Percentiles rank a stretch among this genome's conserved stretches.
phyloP scores from a whole-genome alignment of 2,113 vertebrate species.

The Poecile atricapillus region DNA sequence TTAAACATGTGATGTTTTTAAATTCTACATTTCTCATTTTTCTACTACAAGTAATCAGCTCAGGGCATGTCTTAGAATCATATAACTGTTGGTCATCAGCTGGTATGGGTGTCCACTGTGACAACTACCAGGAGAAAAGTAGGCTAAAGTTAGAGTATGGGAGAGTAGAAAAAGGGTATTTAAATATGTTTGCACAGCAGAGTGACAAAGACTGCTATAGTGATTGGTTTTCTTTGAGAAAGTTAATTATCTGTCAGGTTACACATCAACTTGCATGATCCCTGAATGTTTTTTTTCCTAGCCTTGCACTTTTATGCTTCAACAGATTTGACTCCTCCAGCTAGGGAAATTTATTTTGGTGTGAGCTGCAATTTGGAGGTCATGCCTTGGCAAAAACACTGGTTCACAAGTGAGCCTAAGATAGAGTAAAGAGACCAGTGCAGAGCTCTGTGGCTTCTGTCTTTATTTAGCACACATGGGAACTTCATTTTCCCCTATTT shows the following conservation, averaged over 20 bases:
- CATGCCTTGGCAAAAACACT: not conserved
- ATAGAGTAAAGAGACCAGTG: not conserved
- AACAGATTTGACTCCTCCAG: not conserved
- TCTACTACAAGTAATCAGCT: not conserved
- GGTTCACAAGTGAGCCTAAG: not conserved
- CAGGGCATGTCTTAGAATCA: not conserved
- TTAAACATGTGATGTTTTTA: not conserved
- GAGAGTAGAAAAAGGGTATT: not conserved
- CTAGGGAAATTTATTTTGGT: not conserved
- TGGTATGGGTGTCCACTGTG: not conserved
- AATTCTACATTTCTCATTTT: not conserved
- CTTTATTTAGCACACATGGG: rapidly evolving
- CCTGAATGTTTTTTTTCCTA: not conserved
- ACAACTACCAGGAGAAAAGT: not conserved
- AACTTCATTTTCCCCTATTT: not conserved
- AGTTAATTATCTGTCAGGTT: not conserved
- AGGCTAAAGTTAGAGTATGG: not conserved
- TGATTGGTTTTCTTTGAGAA: not conserved
- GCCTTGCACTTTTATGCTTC: not conserved
- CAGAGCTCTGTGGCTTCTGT: not conserved
- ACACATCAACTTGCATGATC: not conserved
- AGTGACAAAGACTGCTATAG: not conserved
- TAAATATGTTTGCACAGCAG: not conserved
- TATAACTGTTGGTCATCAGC: not conserved
- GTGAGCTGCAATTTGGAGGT: not conserved